A percentile compares a stretch with the other conserved stretches of the same genome.
phyloP scores from a whole-genome alignment of 2,113 vertebrate genomes.

The Corythoichthys haematopterus region DNA sequence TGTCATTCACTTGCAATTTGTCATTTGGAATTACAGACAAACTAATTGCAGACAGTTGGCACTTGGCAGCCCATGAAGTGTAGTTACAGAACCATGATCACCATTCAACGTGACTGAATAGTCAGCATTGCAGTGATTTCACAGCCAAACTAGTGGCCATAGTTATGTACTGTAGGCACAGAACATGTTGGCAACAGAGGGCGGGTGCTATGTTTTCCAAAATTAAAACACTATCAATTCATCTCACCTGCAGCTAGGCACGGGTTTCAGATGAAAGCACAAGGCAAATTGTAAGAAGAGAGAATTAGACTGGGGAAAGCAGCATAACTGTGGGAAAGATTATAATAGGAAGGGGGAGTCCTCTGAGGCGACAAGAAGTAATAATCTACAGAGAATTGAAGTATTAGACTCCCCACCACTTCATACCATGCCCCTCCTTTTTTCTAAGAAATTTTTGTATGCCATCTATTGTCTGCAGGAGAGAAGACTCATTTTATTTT shows the following conservation, averaged over 20 bases:
- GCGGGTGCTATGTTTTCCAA: constrained; percentile 29
- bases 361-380: constrained; percentile 20
- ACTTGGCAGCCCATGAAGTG: too few species aligned
- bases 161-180: too few species aligned
- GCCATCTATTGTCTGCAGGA: constrained; percentile 30
- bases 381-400: constrained; percentile 42
- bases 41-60: too few species aligned
- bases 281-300: neutral
- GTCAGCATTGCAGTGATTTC: neutral
- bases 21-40: too few species aligned
- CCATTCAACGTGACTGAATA: neutral
- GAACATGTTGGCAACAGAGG: constrained; percentile 16
- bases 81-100: neutral
- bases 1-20: too few species aligned
- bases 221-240: constrained; percentile 29
- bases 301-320: constrained; percentile 18
- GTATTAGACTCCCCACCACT: constrained; percentile 16
- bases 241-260: constrained; percentile 25
- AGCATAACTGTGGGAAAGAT: neutral
- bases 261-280: constrained; percentile 35
- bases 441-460: constrained; percentile 13
- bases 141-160: too few species aligned
- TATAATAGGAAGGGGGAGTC: neutral
- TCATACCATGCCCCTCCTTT: neutral
- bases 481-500: constrained; percentile 50